These are phyloP conservation scores for Fragariocoptes setiger DNA, from an alignment of 1,140 invertebrate species.

Conservation along the genomic window DNA sequence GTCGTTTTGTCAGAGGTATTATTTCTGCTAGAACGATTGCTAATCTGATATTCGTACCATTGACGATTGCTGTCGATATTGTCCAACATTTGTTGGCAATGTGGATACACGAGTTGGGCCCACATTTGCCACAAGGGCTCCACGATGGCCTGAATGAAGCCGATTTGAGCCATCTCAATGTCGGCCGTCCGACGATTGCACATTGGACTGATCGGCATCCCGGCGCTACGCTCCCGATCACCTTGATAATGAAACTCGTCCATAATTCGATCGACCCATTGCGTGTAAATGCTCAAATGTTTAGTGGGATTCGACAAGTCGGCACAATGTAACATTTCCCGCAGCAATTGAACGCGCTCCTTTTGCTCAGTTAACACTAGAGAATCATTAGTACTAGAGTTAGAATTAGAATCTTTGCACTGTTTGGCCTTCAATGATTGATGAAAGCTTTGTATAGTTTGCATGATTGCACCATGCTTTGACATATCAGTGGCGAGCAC, in stretches of 20 bases:
- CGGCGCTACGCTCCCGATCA: conserved; percentile 60
- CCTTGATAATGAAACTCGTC: conserved; percentile 72
- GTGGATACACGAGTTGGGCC: conserved; percentile 91
- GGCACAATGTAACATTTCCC: conserved; percentile 95
- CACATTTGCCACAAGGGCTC: conserved; percentile 98
- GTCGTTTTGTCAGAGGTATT: too few relatives aligned
- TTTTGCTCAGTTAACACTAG: too few relatives aligned
- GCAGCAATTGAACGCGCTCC: conserved; percentile 77
- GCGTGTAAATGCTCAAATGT: conserved; percentile 57
- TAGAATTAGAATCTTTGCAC: conserved; percentile 80
- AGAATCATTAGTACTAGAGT: conserved; percentile 87
- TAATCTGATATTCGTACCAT: too few relatives aligned
- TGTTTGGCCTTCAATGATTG: conserved; percentile 98
- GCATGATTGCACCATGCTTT: conserved; percentile 87
- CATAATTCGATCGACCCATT: conserved; percentile 65
- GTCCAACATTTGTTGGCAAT: conserved; percentile 84
- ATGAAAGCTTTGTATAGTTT: conserved; percentile 93
- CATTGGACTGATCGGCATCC: conserved; percentile 64
- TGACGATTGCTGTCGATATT: too few relatives aligned
- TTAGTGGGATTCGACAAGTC: conserved; percentile 96
- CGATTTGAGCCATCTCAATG: conserved; percentile 82
- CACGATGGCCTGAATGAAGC: conserved; percentile 97
- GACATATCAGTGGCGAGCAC: conserved; percentile 97
- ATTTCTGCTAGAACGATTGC: too few relatives aligned
- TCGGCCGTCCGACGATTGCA: conserved; percentile 90